Conservation (phyloP, 1,140 invertebrate species). For the Drosophila jambulina region DNA sequence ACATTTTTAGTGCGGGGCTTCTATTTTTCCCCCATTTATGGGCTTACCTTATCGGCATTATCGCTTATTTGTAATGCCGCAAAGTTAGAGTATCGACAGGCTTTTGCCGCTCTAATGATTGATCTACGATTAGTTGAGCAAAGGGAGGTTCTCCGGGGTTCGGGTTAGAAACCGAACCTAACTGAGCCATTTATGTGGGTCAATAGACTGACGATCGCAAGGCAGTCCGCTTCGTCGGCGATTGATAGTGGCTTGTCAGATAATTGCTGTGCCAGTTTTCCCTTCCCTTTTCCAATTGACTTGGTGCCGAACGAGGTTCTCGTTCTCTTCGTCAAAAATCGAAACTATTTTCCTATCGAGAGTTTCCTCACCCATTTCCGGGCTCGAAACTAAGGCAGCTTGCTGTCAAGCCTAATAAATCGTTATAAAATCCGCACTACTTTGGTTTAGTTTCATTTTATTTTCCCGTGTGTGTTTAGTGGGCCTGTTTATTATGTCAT, state of each 20-base stretch:
- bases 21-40: constrained; percentile 9
- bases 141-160: constrained; percentile 33
- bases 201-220: constrained; percentile 49
- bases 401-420: constrained; percentile 50
- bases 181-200: constrained; percentile 48
- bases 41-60: constrained; percentile 32
- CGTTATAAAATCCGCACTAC: constrained; percentile 47
- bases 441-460: constrained; percentile 24
- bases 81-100: constrained; percentile 43
- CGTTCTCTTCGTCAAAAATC: constrained; percentile 21
- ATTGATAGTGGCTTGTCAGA: constrained; percentile 60
- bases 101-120: constrained; percentile 44
- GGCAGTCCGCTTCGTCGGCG: not conserved
- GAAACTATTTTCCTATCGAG: constrained; percentile 13
- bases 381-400: constrained; percentile 26
- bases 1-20: constrained; percentile 8
- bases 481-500: constrained; percentile 60
- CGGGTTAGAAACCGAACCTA: constrained; percentile 7
- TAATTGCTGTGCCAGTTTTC: constrained; percentile 47
- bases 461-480: constrained; percentile 29
- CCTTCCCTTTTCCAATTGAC: constrained; percentile 25
- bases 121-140: constrained; percentile 52
- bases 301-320: constrained; percentile 1
- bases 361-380: not conserved
- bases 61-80: constrained; percentile 15